Evolutionary conservation across 2,797 vertebrate genomes (phyloP).

Genomic region (Helicolenus hilgendorfi): DNA sequence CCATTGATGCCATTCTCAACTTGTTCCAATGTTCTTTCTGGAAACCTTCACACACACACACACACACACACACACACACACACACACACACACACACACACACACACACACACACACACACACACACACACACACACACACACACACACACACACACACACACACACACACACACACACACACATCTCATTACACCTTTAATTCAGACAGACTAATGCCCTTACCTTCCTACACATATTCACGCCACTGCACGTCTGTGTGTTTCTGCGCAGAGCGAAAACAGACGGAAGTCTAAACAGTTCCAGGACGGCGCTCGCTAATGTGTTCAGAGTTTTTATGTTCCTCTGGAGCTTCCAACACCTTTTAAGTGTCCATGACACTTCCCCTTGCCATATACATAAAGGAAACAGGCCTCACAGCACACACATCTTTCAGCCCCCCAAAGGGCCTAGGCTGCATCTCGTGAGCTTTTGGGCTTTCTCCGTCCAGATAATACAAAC

Average conservation of each 20-base stretch:
- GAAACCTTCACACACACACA: slow-evolving; percentile 14
- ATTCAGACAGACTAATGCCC: slow-evolving; percentile 58
- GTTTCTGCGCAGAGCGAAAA: slow-evolving; percentile 70
- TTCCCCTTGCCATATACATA: slow-evolving; percentile 25
- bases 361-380: slow-evolving; percentile 56
- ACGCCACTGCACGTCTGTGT: slow-evolving; percentile 38
- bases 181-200: slow-evolving; percentile 32
- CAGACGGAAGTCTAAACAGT: slow-evolving; percentile 57
- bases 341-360: slow-evolving; percentile 54
- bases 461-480: slow-evolving; percentile 36
- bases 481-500: slow-evolving; percentile 70
- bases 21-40: slow-evolving; percentile 23
- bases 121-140: slow-evolving; percentile 42
- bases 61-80: slow-evolving; percentile 31
- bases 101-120: slow-evolving; percentile 33
- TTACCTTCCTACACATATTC: slow-evolving; percentile 26
- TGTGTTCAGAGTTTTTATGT: slow-evolving; percentile 52
- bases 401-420: slow-evolving; percentile 22
- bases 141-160: slow-evolving; percentile 34
- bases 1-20: slow-evolving; percentile 27
- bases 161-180: slow-evolving; percentile 45
- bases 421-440: background rate
- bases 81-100: slow-evolving; percentile 44
- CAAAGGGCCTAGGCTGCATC: slow-evolving; percentile 11
- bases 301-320: slow-evolving; percentile 57